Conservation (phyloP, 2,113 vertebrate species). For the Rostratula benghalensis region DNA sequence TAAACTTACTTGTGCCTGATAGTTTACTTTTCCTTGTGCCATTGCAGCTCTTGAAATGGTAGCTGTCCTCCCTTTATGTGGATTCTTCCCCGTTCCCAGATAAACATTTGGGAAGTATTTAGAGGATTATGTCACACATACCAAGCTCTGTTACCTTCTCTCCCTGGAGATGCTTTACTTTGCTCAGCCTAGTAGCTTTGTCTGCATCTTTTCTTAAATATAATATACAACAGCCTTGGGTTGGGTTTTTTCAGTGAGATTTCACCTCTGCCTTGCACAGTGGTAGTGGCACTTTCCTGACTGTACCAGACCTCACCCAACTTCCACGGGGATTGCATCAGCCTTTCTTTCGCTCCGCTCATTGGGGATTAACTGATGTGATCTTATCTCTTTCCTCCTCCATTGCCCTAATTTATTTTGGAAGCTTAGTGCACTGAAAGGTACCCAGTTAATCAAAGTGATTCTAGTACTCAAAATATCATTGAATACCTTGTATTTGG, state of each 20-base stretch:
- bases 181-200: neutral
- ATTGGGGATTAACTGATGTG: neutral
- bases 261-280: neutral
- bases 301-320: neutral
- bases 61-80: neutral
- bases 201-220: neutral
- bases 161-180: neutral
- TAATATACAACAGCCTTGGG: neutral
- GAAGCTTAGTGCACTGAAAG: neutral
- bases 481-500: neutral
- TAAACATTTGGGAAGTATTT: neutral
- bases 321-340: slow-evolving; percentile 30
- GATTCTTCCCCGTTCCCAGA: neutral
- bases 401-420: neutral
- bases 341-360: neutral
- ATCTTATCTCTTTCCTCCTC: neutral
- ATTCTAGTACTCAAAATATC: neutral
- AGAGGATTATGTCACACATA: rapidly evolving
- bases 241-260: neutral
- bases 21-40: neutral
- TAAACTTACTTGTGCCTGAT: neutral
- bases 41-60: neutral
- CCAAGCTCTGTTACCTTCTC: neutral
- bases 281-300: neutral
- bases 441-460: neutral